Evolutionary conservation across 2,113 vertebrate species (phyloP).

Genomic region (Oreocharis arfaki): DNA sequence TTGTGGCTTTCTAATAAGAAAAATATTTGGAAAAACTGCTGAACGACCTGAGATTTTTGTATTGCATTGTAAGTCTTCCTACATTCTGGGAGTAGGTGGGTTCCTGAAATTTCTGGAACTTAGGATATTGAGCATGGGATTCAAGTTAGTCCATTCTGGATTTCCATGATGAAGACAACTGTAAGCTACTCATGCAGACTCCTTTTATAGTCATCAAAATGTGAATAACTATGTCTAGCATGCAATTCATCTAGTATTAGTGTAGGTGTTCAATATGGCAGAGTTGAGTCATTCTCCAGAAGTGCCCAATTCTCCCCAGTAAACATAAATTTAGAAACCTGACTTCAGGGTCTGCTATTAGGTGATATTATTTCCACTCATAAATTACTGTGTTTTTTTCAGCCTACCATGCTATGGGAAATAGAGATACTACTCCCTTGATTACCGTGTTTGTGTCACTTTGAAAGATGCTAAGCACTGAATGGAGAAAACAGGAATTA

Average conservation of each 20-base stretch:
- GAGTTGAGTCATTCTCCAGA: neutral
- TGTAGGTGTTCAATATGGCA: neutral
- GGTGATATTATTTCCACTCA: neutral
- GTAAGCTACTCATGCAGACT: neutral
- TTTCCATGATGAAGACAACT: neutral
- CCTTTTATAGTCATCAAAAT: neutral
- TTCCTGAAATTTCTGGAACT: neutral
- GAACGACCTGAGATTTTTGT: neutral
- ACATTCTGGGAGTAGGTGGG: neutral
- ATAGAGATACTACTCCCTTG: neutral
- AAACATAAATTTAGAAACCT: neutral
- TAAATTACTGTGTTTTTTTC: neutral
- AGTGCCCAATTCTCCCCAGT: neutral
- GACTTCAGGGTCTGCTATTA: neutral
- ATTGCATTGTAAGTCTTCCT: neutral
- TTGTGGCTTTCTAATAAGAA: neutral
- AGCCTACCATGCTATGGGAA: neutral
- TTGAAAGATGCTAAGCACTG: neutral
- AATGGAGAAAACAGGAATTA: neutral
- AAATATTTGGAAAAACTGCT: neutral
- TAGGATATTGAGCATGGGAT: neutral
- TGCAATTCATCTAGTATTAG: neutral
- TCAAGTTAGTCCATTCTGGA: neutral
- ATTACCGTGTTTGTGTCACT: neutral
- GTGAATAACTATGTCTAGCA: neutral